Base-by-base conservation (phyloP, 2,888 invertebrate species). In the Iselma pallidipennis region DNA sequence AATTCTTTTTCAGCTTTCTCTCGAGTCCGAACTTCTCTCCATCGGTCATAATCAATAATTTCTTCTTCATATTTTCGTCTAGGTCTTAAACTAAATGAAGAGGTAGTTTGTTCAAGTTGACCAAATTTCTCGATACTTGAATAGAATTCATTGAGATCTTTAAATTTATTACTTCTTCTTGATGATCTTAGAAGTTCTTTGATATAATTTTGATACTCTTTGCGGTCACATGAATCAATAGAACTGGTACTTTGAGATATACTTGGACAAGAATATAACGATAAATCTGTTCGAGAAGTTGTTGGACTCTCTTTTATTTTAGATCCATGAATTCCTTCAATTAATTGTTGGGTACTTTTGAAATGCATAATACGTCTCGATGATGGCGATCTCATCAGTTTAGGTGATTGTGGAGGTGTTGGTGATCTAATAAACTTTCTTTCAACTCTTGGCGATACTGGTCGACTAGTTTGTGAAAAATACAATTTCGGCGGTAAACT, bases 1-100 rank as follows among this genome's bases (percentile, higher is more conserved):
- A 96, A 81, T 81, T 96, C 96, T 70, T 89, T 87, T 78, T 94
- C 93, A 0, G 94, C 94, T 68, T 89, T 87, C 80, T 94, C 93
- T 68, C 91, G 89, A 5, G 86, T 85, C 56, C 94, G 85, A 21
- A 94, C 87, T 79, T 89, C 89, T 76, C 89, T 91, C 95, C 95
- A 95, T 59, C 92, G 86, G 68, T 95, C 94, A 76, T 91, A 95
- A 81, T 94, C 94, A 63, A 94, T 89, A 9, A 93, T 89, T 78
- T 93, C 92, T 71, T 91, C 90, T 74, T 91, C 90, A 78, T 85
- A 88, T 69, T 87, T 85, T 71, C 91, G 85, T 70, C 92, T 84
- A 1, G 91, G 91, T 53, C 89, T 86, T 52, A 92, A 83, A 49
- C 4, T 28, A 3, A 31, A 4, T n/a, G 19, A 37, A n/a, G 57